phyloP scores from a whole-genome alignment of 2,888 invertebrate species.

The Allolobophora icterica region DNA sequence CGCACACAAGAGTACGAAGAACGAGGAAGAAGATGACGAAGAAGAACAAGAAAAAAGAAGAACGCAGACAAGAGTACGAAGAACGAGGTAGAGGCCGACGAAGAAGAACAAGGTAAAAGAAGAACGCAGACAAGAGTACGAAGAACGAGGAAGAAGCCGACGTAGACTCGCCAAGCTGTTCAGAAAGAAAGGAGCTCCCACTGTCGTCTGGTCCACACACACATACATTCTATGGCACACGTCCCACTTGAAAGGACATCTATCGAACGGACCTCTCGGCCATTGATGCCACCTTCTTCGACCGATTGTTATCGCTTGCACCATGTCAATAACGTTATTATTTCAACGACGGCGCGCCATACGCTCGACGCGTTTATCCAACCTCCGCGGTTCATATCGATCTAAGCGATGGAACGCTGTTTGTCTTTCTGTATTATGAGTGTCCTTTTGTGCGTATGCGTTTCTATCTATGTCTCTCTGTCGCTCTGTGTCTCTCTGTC shows the following conservation, averaged over 20 bases:
- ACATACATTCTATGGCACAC: background rate
- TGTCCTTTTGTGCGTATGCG: background rate
- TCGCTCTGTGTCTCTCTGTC: no score
- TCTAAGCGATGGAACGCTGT: background rate
- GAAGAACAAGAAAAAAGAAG: background rate
- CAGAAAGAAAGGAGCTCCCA: no score
- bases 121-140: no score
- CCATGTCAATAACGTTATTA: conserved; percentile 28
- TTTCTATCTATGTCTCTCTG: no score
- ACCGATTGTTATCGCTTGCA: background rate
- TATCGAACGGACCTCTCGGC: background rate
- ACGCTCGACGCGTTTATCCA: conserved; percentile 5
- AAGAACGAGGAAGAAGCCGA: no score
- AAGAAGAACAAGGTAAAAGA: no score
- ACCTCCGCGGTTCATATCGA: background rate
- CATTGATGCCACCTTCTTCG: background rate
- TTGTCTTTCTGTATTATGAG: background rate
- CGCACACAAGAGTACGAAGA: no score
- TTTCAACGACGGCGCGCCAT: background rate
- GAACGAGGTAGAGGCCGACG: no score
- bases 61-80: no score
- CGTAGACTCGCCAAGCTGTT: no score
- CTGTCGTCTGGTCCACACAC: no score
- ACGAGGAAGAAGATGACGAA: background rate
- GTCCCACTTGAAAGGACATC: background rate